A percentile compares a stretch with the other conserved stretches of the same genome.
These are phyloP conservation scores for Burhinus bistriatus DNA, from an alignment of 2,113 vertebrate genomes.

Conservation along the genomic window DNA sequence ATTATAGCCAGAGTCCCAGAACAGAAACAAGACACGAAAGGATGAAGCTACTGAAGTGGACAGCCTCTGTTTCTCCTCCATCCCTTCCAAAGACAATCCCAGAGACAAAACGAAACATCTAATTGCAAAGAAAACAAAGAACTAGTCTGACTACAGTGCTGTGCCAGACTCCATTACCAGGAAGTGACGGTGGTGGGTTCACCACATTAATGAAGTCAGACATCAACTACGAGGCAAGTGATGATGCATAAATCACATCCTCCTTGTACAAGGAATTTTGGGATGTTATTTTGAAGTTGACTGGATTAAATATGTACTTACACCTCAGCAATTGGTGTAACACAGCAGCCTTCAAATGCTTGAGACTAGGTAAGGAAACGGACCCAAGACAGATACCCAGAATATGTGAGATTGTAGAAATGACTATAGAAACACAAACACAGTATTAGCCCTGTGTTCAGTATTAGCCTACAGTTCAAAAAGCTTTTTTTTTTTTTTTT, in stretches of 20 bases:
- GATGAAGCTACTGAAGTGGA: not conserved
- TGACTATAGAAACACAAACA: not conserved
- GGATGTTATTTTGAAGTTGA: not conserved
- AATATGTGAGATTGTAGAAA: accelerated
- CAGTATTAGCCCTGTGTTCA: not conserved
- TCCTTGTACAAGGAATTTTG: not conserved
- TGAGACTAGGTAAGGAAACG: not conserved
- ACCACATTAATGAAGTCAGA: not conserved
- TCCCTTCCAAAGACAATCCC: not conserved
- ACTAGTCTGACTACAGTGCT: not conserved
- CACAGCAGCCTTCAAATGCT: not conserved
- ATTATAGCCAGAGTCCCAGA: not conserved
- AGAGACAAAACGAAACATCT: not conserved
- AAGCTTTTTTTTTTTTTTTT: not conserved
- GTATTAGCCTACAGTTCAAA: not conserved
- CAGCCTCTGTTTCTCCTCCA: not conserved
- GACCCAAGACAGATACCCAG: not conserved
- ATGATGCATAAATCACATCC: not conserved
- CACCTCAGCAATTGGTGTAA: not conserved
- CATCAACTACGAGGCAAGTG: not conserved
- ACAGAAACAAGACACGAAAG: not conserved
- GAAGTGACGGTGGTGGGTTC: not conserved
- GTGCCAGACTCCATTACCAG: not conserved
- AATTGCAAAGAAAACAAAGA: not conserved
- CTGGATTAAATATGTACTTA: not conserved